Conservation (phyloP, 35 echinoderm and acorn worm species). For the Apostichopus parvimensis region DNA sequence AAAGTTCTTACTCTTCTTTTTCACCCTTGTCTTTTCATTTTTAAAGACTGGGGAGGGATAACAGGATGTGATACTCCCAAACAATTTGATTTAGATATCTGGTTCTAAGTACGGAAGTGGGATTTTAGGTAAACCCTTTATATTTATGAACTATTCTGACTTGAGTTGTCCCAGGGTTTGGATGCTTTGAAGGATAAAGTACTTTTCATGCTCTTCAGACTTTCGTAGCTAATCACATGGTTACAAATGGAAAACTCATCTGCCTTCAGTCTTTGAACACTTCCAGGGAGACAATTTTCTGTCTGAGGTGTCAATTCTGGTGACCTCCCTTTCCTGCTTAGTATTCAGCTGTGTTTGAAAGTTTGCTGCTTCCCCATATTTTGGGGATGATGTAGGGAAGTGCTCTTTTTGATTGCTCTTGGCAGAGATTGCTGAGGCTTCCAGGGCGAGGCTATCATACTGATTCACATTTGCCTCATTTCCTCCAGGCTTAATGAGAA, state of each 20-base stretch:
- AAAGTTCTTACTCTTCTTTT: too few relatives aligned
- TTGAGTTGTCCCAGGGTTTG: too few relatives aligned
- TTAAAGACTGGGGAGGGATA: too few relatives aligned
- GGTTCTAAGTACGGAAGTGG: too few relatives aligned
- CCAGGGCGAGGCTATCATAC: not conserved
- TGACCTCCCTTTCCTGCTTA: slow-evolving; percentile 27
- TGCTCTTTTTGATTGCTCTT: not conserved
- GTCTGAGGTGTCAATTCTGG: not conserved
- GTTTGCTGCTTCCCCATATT: not conserved
- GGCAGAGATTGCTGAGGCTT: slow-evolving; percentile 1
- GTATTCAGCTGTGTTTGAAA: not conserved
- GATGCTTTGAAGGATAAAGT: too few relatives aligned
- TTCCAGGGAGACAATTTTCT: slow-evolving; percentile 4
- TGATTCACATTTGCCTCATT: slow-evolving; percentile 36
- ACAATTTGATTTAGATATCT: too few relatives aligned
- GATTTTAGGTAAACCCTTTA: too few relatives aligned
- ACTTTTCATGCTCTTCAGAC: not conserved
- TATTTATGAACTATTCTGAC: too few relatives aligned
- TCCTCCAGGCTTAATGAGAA: slow-evolving; percentile 29
- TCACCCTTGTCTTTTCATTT: too few relatives aligned
- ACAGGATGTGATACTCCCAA: too few relatives aligned
- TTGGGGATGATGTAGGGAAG: not conserved
- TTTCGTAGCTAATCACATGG: not conserved
- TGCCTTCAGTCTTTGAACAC: not conserved
- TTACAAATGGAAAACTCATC: slow-evolving; percentile 4